phyloP scores from a whole-genome alignment of 2,888 invertebrate genomes.

The Drosophila falleni region DNA sequence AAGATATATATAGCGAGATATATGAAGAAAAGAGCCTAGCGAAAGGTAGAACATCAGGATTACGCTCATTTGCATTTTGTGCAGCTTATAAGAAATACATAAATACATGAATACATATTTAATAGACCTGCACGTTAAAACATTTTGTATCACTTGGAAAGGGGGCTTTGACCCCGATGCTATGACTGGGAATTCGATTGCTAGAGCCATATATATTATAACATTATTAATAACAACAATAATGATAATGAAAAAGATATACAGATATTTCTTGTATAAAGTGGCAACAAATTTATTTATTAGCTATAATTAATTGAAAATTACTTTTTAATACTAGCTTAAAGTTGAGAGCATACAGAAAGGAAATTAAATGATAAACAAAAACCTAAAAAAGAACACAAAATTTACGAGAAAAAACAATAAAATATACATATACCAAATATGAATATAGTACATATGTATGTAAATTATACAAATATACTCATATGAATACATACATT shows the following conservation, averaged over 20 bases:
- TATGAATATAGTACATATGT: constrained; percentile 40
- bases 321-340: constrained; percentile 80
- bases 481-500: constrained; percentile 43
- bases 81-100: constrained; percentile 42
- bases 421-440: constrained; percentile 41
- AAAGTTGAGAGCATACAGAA: constrained; percentile 53
- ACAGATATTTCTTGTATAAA: constrained; percentile 71
- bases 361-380: constrained; percentile 27
- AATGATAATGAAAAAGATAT: constrained; percentile 41
- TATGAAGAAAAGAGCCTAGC: constrained; percentile 25
- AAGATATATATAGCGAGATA: constrained; percentile 6
- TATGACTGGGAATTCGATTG: constrained; percentile 26
- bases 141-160: constrained; percentile 32
- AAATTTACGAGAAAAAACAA: constrained; percentile 23
- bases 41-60: constrained; percentile 36
- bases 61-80: constrained; percentile 47
- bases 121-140: constrained; percentile 52
- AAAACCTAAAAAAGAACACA: constrained; percentile 27
- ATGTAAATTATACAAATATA: constrained; percentile 59
- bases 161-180: constrained; percentile 21
- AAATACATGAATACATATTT: constrained; percentile 42
- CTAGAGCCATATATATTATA: constrained; percentile 37
- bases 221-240: constrained; percentile 15
- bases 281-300: constrained; percentile 66
- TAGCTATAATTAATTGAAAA: constrained; percentile 74